Evolutionary conservation across 2,888 invertebrate genomes (phyloP).

Genomic region (Holacanthella duospinosa): DNA sequence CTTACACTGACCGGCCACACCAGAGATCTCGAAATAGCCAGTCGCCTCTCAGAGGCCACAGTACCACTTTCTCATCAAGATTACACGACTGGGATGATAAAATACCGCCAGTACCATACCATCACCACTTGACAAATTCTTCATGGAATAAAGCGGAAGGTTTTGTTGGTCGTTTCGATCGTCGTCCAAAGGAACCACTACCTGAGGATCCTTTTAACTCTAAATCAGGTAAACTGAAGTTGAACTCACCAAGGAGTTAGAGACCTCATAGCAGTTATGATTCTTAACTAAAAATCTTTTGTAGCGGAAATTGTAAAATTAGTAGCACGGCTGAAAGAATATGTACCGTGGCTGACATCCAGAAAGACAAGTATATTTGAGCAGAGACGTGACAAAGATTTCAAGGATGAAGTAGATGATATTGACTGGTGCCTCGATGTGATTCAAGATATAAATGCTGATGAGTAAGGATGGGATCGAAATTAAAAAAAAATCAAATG

Average conservation of each 20-base stretch:
- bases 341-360: conserved; percentile 27
- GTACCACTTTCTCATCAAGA: not conserved
- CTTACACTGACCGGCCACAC: not conserved
- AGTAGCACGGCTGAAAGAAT: conserved; percentile 24
- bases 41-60: not conserved
- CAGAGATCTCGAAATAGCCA: not conserved
- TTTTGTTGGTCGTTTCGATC: not conserved
- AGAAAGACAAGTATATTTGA: conserved; percentile 20
- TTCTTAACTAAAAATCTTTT: too few species aligned
- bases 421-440: conserved; percentile 30
- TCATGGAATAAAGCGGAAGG: not conserved
- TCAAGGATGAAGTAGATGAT: conserved; percentile 28
- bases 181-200: not conserved
- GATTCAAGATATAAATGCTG: conserved; percentile 27
- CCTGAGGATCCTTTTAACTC: not conserved
- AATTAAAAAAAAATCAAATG: not conserved
- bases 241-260: not conserved
- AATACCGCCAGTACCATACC: not conserved
- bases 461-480: conserved; percentile 31
- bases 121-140: not conserved
- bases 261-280: too few species aligned
- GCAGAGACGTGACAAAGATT: conserved; percentile 18
- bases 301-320: conserved; percentile 18
- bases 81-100: too few species aligned
- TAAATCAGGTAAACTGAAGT: not conserved